Evolutionary conservation across 2,888 invertebrate genomes (phyloP), one percentile per base, ranked within the genome.

Genomic region (Drosophila algonquin): DNA sequence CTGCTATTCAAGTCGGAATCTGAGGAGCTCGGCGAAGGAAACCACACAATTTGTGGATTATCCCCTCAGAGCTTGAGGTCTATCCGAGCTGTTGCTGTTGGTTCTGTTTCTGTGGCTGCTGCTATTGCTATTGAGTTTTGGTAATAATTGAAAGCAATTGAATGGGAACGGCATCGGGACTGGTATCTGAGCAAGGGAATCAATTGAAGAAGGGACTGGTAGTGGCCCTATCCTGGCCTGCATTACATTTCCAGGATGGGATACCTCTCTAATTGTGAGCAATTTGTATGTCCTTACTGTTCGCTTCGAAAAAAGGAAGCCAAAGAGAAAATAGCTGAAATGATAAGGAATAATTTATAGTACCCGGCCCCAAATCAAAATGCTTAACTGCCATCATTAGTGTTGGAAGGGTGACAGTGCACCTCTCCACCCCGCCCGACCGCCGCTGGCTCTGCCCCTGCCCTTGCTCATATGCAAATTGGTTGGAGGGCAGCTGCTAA

Each of bases 401-500:
- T 75, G 78, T 71, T 64, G 58, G 60, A 46, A 52, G 32, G 24
- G 21, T 12, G 48, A 51, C 32, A 30, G 27, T 30, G 30, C 30
- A 30, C 47, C 12, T 16, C 24, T 5, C 5, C 24, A 24, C 4
- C 30, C 30, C 53, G 46, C 12, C 21, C 24, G 44, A 24, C 24
- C 24, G 58, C 65, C 8, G 30, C 2, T 0, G 57, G 30, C 53
- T 40, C 81, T 68, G 52, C 68, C 30, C 8, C 30, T 30, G 24
- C 24, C 24, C 24, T 24, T 24, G 81, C 79, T 79, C 51, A 54
- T 69, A 87, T 87, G 82, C 82, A 85, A 87, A 87, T 85, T 81
- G 81, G 67, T 70, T 54, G 55, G 71, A 51, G 59, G 35, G 57
- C 70, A 47, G 70, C 57, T 65, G 73, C 75, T 63, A 63, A 45